These are phyloP conservation scores for Bellardia bayeri DNA, from an alignment of 2,888 invertebrate genomes.

Conservation along the genomic window DNA sequence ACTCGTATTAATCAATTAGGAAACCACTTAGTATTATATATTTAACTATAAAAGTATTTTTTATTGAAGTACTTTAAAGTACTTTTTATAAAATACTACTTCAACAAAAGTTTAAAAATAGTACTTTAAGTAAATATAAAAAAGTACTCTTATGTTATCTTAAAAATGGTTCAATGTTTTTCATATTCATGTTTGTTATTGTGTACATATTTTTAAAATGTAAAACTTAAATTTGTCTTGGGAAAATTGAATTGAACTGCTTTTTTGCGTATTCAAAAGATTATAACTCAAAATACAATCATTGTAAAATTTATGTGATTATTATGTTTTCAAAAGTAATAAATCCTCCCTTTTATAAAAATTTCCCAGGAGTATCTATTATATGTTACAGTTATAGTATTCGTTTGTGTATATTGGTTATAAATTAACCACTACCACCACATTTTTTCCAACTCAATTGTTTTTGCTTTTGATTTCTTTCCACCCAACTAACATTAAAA, in stretches of 20 bases:
- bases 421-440: slow-evolving; percentile 46
- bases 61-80: too few relatives aligned
- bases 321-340: slow-evolving; percentile 1
- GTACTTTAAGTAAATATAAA: too few relatives aligned
- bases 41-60: too few relatives aligned
- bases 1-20: too few relatives aligned
- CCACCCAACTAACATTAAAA: background rate
- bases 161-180: too few relatives aligned
- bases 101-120: too few relatives aligned
- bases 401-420: slow-evolving; percentile 27
- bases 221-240: background rate
- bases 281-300: slow-evolving; percentile 1
- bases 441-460: background rate
- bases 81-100: too few relatives aligned
- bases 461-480: slow-evolving; percentile 4
- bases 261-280: background rate
- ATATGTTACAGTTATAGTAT: slow-evolving; percentile 1
- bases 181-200: background rate
- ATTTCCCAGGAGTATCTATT: slow-evolving; percentile 56
- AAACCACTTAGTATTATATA: too few relatives aligned
- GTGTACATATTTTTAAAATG: too few relatives aligned
- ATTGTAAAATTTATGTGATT: slow-evolving; percentile 20
- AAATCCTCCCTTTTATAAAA: slow-evolving; percentile 16
- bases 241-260: background rate
- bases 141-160: too few relatives aligned